These are phyloP conservation scores for Nannospalax galili DNA, from an alignment of 2,113 vertebrate genomes.

Conservation along the genomic window DNA sequence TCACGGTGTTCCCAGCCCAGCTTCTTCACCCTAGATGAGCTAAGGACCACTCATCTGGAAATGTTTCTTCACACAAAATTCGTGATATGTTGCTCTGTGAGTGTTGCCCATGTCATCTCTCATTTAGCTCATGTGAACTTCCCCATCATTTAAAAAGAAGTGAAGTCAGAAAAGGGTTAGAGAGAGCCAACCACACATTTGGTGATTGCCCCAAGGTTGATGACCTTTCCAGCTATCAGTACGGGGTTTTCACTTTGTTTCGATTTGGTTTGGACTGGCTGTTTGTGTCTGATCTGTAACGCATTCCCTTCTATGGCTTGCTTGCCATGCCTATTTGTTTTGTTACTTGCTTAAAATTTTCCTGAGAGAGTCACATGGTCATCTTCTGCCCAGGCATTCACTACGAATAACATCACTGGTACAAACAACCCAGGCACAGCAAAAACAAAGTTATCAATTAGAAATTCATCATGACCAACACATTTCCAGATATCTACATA, in stretches of 20 bases:
- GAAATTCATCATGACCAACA: neutral
- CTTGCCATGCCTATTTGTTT: neutral
- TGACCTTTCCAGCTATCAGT: neutral
- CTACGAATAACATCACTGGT: neutral
- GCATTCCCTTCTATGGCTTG: neutral
- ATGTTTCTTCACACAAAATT: neutral
- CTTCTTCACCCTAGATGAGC: rapidly evolving
- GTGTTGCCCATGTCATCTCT: rapidly evolving
- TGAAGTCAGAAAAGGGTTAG: too few relatives aligned
- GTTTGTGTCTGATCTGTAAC: neutral
- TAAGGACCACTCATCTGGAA: rapidly evolving
- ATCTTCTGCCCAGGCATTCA: neutral
- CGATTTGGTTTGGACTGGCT: neutral
- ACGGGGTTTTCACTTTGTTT: neutral
- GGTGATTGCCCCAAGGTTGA: neutral
- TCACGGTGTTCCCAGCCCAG: rapidly evolving
- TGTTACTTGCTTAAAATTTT: neutral
- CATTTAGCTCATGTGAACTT: neutral
- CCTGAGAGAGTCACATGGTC: rapidly evolving
- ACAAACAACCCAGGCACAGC: neutral
- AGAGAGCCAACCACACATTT: too few relatives aligned
- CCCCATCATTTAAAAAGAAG: too few relatives aligned
- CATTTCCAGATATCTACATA: neutral
- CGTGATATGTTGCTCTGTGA: neutral
- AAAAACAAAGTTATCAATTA: neutral